Evolutionary conservation across 2,888 invertebrate genomes (phyloP).

Genomic region (Amiota mariae): DNA sequence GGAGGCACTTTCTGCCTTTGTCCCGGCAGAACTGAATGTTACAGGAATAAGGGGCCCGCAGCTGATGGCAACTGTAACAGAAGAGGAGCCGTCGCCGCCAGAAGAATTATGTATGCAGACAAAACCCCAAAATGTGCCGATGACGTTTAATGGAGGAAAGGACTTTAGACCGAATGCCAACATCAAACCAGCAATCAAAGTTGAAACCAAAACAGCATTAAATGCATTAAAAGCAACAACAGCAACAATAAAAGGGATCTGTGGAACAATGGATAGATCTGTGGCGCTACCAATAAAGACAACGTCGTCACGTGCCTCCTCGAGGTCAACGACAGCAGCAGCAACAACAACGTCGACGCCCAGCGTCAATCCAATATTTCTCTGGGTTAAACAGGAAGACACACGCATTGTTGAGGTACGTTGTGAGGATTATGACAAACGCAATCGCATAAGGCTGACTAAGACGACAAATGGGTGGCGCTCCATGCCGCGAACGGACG

Average conservation of each 20-base stretch:
- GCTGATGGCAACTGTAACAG: constrained; percentile 1
- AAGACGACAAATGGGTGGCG: constrained; percentile 88
- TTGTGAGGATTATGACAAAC: constrained; percentile 90
- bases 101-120: not conserved
- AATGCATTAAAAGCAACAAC: constrained; percentile 37
- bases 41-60: constrained; percentile 9
- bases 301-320: not conserved
- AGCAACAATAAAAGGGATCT: constrained; percentile 22
- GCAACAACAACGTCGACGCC: constrained; percentile 42
- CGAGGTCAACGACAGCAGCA: not conserved
- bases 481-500: constrained; percentile 85
- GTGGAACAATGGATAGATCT: not conserved
- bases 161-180: constrained; percentile 7
- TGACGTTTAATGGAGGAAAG: not conserved
- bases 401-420: constrained; percentile 87
- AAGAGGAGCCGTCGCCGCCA: constrained; percentile 33
- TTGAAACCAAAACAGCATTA: constrained; percentile 59
- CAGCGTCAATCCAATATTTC: constrained; percentile 82
- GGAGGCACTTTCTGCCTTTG: not conserved
- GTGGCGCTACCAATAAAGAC: constrained; percentile 1
- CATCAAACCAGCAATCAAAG: constrained; percentile 49
- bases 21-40: not conserved
- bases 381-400: constrained; percentile 88
- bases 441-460: constrained; percentile 87
- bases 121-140: not conserved